These are phyloP conservation scores for Calameuta filiformis DNA, from an alignment of 2,888 invertebrate genomes.

Conservation along the genomic window DNA sequence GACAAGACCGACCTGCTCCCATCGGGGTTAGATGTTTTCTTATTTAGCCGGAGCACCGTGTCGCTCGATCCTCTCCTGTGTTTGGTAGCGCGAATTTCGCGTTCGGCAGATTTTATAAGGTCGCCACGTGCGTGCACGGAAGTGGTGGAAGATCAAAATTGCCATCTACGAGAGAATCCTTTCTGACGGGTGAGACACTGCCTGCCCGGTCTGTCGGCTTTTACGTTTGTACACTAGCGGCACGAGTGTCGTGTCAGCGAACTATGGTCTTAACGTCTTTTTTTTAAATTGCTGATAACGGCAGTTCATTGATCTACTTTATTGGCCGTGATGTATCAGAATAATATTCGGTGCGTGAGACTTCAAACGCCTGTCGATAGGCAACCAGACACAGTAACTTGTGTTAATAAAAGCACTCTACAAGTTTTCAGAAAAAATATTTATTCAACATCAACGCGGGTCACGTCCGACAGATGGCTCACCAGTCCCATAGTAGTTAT, in stretches of 20 bases:
- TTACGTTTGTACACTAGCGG: conserved; percentile 29
- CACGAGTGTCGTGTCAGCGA: neutral
- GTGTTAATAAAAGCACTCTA: neutral
- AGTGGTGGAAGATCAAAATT: conserved; percentile 10
- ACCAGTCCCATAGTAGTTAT: neutral
- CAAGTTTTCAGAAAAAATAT: neutral
- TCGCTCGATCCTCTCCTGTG: neutral
- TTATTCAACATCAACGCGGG: neutral
- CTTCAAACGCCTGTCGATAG: neutral
- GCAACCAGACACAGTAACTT: neutral
- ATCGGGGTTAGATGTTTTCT: neutral
- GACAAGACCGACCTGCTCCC: neutral
- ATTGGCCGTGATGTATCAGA: neutral
- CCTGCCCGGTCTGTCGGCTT: conserved; percentile 35
- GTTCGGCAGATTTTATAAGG: neutral
- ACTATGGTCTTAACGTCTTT: neutral
- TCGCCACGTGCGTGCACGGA: neutral
- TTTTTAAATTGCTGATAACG: neutral
- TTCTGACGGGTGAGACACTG: conserved; percentile 27
- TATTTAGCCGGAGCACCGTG: neutral
- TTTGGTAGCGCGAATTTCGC: neutral
- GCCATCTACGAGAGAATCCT: conserved; percentile 7
- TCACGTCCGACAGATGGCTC: neutral
- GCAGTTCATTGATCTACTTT: neutral
- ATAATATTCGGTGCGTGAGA: neutral